These are phyloP conservation scores for Dicycla oo DNA, from an alignment of 2,888 invertebrate genomes.

Conservation along the genomic window DNA sequence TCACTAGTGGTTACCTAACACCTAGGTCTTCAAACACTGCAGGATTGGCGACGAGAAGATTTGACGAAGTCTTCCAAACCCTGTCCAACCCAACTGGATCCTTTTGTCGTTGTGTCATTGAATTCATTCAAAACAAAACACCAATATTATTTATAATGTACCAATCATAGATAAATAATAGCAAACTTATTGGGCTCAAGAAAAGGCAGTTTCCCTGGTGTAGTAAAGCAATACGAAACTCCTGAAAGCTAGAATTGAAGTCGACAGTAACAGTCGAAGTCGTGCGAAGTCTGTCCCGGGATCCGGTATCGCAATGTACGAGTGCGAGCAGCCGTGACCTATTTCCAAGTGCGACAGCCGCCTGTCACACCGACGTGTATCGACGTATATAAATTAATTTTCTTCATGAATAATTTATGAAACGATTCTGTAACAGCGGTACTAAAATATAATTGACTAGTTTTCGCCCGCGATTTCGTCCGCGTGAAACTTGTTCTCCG, in stretches of 20 bases:
- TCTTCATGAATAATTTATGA: constrained; percentile 40
- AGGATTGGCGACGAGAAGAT: too few relatives aligned
- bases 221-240: background rate
- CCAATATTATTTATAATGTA: background rate
- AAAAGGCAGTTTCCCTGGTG: background rate
- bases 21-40: too few relatives aligned
- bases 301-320: constrained; percentile 12
- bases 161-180: background rate
- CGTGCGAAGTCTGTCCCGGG: constrained; percentile 24
- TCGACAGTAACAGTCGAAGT: constrained; percentile 32
- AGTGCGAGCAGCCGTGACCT: constrained; percentile 47
- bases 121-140: background rate
- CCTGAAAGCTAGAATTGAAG: constrained; percentile 1
- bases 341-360: constrained; percentile 35
- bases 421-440: constrained; percentile 23
- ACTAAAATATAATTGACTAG: constrained; percentile 4
- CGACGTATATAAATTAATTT: constrained; percentile 22
- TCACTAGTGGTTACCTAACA: too few relatives aligned
- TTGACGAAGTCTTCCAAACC: too few relatives aligned
- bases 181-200: background rate
- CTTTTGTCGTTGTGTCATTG: too few relatives aligned
- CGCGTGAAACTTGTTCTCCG: too few relatives aligned
- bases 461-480: too few relatives aligned
- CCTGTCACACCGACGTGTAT: constrained; percentile 39
- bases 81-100: too few relatives aligned